phyloP scores from a whole-genome alignment of 2,797 vertebrate genomes.

The Diglossa cyanea region DNA sequence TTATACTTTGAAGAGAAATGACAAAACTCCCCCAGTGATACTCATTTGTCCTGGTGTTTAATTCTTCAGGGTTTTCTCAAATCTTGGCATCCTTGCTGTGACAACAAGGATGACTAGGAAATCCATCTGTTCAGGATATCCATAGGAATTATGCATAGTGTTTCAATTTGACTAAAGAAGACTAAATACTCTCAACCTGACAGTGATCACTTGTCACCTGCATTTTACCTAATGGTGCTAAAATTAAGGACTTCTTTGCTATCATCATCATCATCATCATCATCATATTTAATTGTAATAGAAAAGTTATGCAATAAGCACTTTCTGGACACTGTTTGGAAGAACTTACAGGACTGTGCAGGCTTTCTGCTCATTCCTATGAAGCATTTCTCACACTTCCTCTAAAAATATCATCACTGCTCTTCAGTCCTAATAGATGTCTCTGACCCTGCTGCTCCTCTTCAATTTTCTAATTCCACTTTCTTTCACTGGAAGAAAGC shows the following conservation, averaged over 20 bases:
- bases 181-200: not conserved
- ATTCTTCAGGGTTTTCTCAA: not conserved
- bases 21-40: not conserved
- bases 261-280: not conserved
- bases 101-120: not conserved
- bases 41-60: not conserved
- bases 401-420: not conserved
- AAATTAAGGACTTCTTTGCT: not conserved
- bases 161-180: not conserved
- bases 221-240: not conserved
- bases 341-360: not conserved
- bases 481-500: not conserved
- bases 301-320: not conserved
- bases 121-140: not conserved
- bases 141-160: not conserved
- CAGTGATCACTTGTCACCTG: not conserved
- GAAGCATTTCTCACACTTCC: not conserved
- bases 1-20: not conserved
- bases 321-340: not conserved
- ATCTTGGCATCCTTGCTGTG: not conserved
- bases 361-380: not conserved
- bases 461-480: not conserved
- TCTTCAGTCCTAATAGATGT: not conserved
- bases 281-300: not conserved
- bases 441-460: not conserved